Evolutionary conservation across 2,797 vertebrate species (phyloP).

Genomic region (Psittacula echo): DNA sequence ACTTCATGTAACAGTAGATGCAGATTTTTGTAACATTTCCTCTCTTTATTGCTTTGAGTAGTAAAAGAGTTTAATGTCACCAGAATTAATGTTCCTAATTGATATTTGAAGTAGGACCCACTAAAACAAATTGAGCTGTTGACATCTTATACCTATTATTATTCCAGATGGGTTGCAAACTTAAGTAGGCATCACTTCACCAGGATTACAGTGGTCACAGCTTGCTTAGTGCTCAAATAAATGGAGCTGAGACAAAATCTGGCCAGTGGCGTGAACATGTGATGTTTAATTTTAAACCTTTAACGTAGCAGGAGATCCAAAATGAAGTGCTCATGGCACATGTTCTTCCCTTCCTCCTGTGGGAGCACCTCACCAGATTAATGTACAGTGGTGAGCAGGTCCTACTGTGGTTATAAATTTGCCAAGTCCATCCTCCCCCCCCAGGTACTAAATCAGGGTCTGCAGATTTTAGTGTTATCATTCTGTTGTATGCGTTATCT

Average conservation of each 20-base stretch:
- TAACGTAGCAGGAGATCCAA: not conserved
- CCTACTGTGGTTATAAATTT: not conserved
- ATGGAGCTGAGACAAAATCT: not conserved
- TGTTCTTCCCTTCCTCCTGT: not conserved
- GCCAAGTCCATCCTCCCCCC: not conserved
- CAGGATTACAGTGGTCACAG: not conserved
- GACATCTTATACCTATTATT: not conserved
- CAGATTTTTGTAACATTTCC: not conserved
- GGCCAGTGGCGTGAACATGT: accelerated
- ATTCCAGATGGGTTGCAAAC: not conserved
- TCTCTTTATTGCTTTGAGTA: not conserved
- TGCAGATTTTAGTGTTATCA: not conserved
- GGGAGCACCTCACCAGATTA: not conserved
- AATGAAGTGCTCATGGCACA: not conserved
- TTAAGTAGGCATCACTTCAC: not conserved
- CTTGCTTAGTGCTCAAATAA: not conserved
- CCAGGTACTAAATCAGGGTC: not conserved
- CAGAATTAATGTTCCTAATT: not conserved
- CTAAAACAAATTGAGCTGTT: not conserved
- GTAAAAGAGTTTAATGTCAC: not conserved
- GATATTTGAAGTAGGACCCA: not conserved
- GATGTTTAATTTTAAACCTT: not conserved
- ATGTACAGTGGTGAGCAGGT: not conserved
- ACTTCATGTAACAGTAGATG: not conserved
- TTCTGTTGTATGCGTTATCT: not conserved